These are phyloP conservation scores for Trinorchestia longiramus DNA, from an alignment of 1,140 invertebrate genomes.

Conservation along the genomic window DNA sequence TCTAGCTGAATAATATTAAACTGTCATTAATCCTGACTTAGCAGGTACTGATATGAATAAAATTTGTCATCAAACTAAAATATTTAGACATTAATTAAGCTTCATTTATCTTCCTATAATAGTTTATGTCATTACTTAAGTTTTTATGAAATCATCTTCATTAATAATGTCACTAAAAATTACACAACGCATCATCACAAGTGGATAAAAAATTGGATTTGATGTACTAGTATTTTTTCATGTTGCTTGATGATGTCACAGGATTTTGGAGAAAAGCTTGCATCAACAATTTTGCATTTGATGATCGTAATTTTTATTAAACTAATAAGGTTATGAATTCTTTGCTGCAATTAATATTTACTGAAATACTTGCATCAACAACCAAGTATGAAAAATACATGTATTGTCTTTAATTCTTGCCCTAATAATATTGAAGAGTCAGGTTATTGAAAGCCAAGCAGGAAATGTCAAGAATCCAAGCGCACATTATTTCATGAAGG, in stretches of 20 bases:
- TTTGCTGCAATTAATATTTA: not conserved
- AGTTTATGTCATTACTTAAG: not conserved
- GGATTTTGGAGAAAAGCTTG: not conserved
- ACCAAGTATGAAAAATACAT: not conserved
- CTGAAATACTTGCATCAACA: not conserved
- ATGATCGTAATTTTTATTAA: not conserved
- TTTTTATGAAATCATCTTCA: not conserved
- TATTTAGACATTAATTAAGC: not conserved
- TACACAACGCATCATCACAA: not conserved
- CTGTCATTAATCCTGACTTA: too few species aligned
- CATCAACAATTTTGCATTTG: not conserved
- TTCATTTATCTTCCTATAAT: not conserved
- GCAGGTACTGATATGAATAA: not conserved
- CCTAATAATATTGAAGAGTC: not conserved
- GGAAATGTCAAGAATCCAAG: not conserved
- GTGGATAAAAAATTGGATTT: not conserved
- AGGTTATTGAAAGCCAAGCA: not conserved
- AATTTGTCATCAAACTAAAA: not conserved
- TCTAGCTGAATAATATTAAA: too few species aligned
- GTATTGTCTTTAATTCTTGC: not conserved
- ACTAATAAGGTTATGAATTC: not conserved
- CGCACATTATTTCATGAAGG: not conserved
- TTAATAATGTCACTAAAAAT: not conserved
- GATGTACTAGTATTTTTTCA: not conserved
- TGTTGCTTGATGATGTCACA: not conserved